phyloP scores from a whole-genome alignment of 2,888 invertebrate species.

The Apamea monoglypha region DNA sequence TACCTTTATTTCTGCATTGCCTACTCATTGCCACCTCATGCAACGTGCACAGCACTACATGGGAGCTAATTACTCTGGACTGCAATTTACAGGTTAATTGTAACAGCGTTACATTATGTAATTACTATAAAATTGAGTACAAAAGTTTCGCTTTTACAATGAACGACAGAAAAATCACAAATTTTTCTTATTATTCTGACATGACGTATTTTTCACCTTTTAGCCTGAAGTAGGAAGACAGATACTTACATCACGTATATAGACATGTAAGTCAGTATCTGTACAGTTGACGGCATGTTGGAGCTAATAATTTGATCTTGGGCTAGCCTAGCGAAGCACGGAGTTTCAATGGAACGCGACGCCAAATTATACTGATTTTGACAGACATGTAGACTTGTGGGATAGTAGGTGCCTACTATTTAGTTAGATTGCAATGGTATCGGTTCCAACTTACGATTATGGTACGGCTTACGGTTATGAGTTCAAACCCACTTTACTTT shows the following conservation, averaged over 20 bases:
- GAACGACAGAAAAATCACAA: neutral
- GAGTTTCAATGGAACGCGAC: neutral
- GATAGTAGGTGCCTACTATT: neutral
- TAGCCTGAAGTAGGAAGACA: neutral
- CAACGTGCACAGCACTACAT: slow-evolving; percentile 21
- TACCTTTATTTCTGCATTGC: neutral
- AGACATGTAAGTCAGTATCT: neutral
- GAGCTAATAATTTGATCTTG: neutral
- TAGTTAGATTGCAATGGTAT: no score
- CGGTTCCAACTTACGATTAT: no score
- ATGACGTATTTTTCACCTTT: neutral
- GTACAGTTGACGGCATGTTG: neutral
- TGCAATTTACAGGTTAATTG: slow-evolving; percentile 32
- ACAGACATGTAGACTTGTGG: neutral
- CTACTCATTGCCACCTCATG: slow-evolving; percentile 21
- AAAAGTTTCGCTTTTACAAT: slow-evolving; percentile 4
- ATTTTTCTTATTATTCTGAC: neutral
- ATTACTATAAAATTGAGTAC: neutral
- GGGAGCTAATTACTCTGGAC: slow-evolving; percentile 27
- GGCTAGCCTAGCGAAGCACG: neutral
- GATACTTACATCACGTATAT: neutral
- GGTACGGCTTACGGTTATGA: no score
- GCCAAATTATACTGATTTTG: neutral
- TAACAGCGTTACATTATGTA: slow-evolving; percentile 8
- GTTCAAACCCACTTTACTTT: no score